A percentile compares a stretch with the other conserved stretches of the same genome.
Conservation (phyloP, 2,888 invertebrate genomes). For the Parascotia fuliginaria region DNA sequence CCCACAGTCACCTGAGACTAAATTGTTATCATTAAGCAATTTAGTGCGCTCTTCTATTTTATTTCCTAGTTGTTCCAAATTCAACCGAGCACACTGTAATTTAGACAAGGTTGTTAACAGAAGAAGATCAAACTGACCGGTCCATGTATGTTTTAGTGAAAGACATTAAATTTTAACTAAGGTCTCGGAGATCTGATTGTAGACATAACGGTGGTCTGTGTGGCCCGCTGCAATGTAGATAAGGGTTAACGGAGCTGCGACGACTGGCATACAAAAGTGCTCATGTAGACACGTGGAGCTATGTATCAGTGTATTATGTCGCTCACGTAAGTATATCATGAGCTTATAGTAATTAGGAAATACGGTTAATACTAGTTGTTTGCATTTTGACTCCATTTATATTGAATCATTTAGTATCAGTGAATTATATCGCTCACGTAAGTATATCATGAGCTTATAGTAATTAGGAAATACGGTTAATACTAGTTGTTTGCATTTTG, state of each 20-base stretch:
- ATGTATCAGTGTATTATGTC: conserved; percentile 36
- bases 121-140: conserved; percentile 30
- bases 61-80: conserved; percentile 32
- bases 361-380: too few species aligned
- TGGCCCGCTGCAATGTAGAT: conserved; percentile 62
- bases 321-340: too few species aligned
- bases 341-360: too few species aligned
- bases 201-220: conserved; percentile 65
- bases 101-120: conserved; percentile 28
- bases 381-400: too few species aligned
- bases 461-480: too few species aligned
- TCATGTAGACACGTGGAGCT: conserved; percentile 42
- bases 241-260: conserved; percentile 70
- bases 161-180: conserved; percentile 37
- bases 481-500: too few species aligned
- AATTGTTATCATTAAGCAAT: conserved; percentile 17
- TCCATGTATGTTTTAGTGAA: conserved; percentile 26
- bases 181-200: conserved; percentile 51
- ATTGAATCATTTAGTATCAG: too few species aligned
- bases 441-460: too few species aligned
- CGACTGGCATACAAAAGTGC: conserved; percentile 61
- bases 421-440: too few species aligned
- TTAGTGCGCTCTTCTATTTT: conserved; percentile 15
- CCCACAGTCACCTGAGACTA: conserved; percentile 1
- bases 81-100: conserved; percentile 25